Evolutionary conservation across 2,797 vertebrate species (phyloP).

Genomic region (Onychomys leucogaster): DNA sequence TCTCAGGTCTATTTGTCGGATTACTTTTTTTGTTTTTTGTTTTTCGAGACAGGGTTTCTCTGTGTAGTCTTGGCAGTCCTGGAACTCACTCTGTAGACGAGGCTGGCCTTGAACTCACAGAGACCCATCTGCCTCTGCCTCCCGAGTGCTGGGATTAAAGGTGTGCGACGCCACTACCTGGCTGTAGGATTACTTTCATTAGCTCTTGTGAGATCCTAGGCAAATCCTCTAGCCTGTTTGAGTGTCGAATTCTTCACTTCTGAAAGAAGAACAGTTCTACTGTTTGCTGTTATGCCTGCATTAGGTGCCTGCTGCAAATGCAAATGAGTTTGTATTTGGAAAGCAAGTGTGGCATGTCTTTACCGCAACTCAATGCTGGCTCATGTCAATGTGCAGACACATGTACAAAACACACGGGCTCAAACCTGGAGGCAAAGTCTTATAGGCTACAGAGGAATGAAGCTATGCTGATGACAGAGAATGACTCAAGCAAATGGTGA

Average conservation of each 20-base stretch:
- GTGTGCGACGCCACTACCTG: no score
- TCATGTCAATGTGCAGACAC: background rate
- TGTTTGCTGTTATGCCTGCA: background rate
- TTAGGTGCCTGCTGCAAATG: background rate
- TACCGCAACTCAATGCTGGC: fast-evolving
- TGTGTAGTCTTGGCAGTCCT: no score
- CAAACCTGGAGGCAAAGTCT: background rate
- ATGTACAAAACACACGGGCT: background rate
- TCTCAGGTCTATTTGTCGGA: background rate
- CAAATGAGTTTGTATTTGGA: background rate
- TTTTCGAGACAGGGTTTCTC: no score
- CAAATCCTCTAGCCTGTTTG: background rate
- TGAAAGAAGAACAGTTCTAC: background rate
- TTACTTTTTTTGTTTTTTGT: background rate
- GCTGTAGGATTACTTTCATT: background rate
- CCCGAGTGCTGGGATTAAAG: no score
- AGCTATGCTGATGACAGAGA: background rate
- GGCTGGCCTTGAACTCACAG: no score
- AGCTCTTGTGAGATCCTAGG: background rate
- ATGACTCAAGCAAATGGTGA: background rate
- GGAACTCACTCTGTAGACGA: no score
- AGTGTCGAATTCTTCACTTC: background rate
- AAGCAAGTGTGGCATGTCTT: background rate
- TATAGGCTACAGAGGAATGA: background rate
- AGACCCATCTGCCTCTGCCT: no score